Percentiles rank a stretch among this genome's conserved stretches.
These are phyloP conservation scores for Drosophila cognata DNA, from an alignment of 2,888 invertebrate species.

Conservation along the genomic window DNA sequence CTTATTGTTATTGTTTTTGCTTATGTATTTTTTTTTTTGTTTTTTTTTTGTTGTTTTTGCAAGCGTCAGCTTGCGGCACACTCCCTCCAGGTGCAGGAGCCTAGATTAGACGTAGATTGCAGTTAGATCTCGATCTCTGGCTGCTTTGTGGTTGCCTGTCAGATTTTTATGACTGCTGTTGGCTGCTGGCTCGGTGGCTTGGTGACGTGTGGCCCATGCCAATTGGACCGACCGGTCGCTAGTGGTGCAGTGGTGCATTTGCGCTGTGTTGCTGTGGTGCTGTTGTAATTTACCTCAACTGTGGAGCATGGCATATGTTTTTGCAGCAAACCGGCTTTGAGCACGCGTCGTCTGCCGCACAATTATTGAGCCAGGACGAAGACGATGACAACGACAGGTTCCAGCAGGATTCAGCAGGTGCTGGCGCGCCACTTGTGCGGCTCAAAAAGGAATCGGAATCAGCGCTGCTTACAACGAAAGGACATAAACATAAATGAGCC, in stretches of 20 bases:
- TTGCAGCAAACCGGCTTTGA: constrained; percentile 73
- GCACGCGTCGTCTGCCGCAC: constrained; percentile 78
- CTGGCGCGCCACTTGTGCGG: constrained; percentile 65
- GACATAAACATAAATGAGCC: constrained; percentile 81
- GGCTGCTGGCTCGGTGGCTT: constrained; percentile 13
- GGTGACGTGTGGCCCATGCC: constrained; percentile 78
- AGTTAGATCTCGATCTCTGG: constrained; percentile 43
- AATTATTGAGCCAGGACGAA: constrained; percentile 72
- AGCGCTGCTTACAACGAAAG: constrained; percentile 77
- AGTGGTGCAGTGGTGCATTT: constrained; percentile 9
- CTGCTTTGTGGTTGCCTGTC: constrained; percentile 65
- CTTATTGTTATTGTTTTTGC: constrained; percentile 5
- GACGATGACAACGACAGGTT: constrained; percentile 70
- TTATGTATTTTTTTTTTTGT: constrained; percentile 6
- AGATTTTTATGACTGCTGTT: constrained; percentile 72
- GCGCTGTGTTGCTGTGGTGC: constrained; percentile 18
- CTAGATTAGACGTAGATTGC: constrained; percentile 72
- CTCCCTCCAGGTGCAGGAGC: constrained; percentile 65
- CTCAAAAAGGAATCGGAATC: constrained; percentile 73
- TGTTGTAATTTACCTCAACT: constrained; percentile 67
- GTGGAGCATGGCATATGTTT: constrained; percentile 70
- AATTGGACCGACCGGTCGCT: constrained; percentile 47
- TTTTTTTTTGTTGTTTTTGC: constrained; percentile 30
- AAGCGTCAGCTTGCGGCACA: constrained; percentile 72
- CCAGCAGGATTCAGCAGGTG: constrained; percentile 80